Percentiles rank a stretch among this genome's conserved stretches.
phyloP scores from a whole-genome alignment of 1,140 invertebrate species.

The Orchesella cincta region DNA sequence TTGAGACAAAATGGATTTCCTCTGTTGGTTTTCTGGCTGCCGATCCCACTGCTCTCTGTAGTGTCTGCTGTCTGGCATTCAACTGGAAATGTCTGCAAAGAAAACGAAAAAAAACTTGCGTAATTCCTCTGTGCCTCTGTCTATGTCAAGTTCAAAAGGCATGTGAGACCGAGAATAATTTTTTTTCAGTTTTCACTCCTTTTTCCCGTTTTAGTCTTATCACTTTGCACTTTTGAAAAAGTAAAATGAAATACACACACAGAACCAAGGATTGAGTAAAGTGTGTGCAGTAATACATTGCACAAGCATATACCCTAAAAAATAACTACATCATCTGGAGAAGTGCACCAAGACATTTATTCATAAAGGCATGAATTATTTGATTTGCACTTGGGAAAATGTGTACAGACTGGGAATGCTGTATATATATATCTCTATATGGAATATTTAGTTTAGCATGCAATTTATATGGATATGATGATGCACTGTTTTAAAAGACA shows the following conservation, averaged over 20 bases:
- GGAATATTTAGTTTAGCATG: too few relatives aligned
- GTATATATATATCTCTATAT: too few relatives aligned
- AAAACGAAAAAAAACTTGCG: constrained; percentile 22
- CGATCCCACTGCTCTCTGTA: not conserved
- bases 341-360: constrained; percentile 27
- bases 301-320: too few relatives aligned
- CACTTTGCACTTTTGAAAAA: not conserved
- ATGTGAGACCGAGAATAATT: too few relatives aligned
- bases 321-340: not conserved
- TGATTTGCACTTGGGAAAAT: constrained; percentile 40
- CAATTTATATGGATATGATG: too few relatives aligned
- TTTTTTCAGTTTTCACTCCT: not conserved
- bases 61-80: not conserved
- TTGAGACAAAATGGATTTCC: constrained; percentile 30
- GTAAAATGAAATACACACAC: not conserved
- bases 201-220: not conserved
- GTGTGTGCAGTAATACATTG: too few relatives aligned
- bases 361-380: constrained; percentile 43
- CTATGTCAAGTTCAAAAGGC: constrained; percentile 29
- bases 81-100: constrained; percentile 1
- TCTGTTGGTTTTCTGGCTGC: constrained; percentile 11
- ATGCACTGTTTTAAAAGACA: too few relatives aligned
- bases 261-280: too few relatives aligned
- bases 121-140: constrained; percentile 9
- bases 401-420: too few relatives aligned